Evolutionary conservation across 2,888 invertebrate genomes (phyloP), one percentile per base, ranked within the genome.

Genomic region (Pelosia muscerda): DNA sequence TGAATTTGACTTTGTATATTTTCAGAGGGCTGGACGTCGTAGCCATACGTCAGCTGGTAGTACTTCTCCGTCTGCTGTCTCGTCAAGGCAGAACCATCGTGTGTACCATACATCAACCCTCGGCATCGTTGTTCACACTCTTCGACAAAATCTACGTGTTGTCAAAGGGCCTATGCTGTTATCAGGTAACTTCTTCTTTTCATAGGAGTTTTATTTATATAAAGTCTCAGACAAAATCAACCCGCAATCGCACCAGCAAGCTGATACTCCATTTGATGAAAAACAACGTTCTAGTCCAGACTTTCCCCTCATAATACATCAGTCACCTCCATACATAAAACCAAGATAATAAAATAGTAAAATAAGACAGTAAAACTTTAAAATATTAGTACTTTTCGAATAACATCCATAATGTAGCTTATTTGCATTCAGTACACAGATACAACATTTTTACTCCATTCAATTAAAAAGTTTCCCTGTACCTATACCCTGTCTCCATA

Each of bases 51-150:
- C 97, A 97, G 85, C 96, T 97, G 81, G 95, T 97, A 26, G 95
- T 96, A 2, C 90, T 97, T 2, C 92, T 97, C 19, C 96, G 97
- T 75, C 95, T 96, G 23, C 94, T 97, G 64, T 97, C 97, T 0
- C 95, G 96, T 22, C 95, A 96, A 81, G 97, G 97, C 10, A 92
- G 97, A 65, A 97, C 97, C 9, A 96, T 98, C 66, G 95, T 97
- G 73, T 97, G 97, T 88, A 97, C 97, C 1, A 96, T 97, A 68
- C 98, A 98, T 88, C 97, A 97, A 83, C 97, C 98, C 0, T 97
- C 97, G 8, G 97, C 97, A 0, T 96, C 97, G 19, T 93, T 97
- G 57, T 97, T 97, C 86, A 95, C 97, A 65, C 96, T 96, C 82
- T 97, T 98, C 86, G 97, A 97, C 79, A 93, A 96, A 82, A 94